Evolutionary conservation across 2,888 invertebrate species (phyloP), one percentile per base, ranked within the genome.

Genomic region (Apoderus coryli): DNA sequence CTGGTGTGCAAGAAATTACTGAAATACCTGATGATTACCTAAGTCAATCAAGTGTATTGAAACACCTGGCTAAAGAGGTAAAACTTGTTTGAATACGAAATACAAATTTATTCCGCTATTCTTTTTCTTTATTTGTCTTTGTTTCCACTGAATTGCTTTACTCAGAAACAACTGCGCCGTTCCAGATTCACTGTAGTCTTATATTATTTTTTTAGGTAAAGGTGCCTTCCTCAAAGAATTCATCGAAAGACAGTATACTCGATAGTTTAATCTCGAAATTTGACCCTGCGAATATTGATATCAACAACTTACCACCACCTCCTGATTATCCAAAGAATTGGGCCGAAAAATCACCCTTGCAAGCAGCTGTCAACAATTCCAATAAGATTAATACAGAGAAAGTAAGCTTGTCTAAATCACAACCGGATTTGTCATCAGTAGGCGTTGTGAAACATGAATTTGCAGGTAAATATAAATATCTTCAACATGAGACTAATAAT

Each of bases 1-100:
- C 41, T 36, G 43, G 47, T 25, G 56, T 59, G 36, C 66, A 76
- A 59, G 82, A 82, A 61, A 78, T 84, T 46, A 79, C 77, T 1
- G 82, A 81, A 54, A 82, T 84, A 48, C 82, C 84, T 1, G 80
- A 80, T 48, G 82, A 84, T 59, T 84, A 81, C 49, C 63, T 84
- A 10, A 80, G 72, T 54, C 80, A 84, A 48, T 80, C 81, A 2
- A 81, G 81, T 39, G 80, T 84, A 14, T 57, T 84, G 45, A 84
- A 84, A 55, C 84, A 84, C 57, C 63, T 85, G 36, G 82, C 84
- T 10, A 81, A 81, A 59, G 82, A 84, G 59, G 79, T 39, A 22
- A 28, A n/a, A n/a, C n/a, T n/a, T n/a, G n/a, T n/a, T n/a, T n/a
- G n/a, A n/a, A n/a, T n/a, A n/a, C n/a, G n/a, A n/a, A n/a, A n/a